Evolutionary conservation across 2,888 invertebrate genomes (phyloP).

Genomic region (Xestobium rufovillosum): DNA sequence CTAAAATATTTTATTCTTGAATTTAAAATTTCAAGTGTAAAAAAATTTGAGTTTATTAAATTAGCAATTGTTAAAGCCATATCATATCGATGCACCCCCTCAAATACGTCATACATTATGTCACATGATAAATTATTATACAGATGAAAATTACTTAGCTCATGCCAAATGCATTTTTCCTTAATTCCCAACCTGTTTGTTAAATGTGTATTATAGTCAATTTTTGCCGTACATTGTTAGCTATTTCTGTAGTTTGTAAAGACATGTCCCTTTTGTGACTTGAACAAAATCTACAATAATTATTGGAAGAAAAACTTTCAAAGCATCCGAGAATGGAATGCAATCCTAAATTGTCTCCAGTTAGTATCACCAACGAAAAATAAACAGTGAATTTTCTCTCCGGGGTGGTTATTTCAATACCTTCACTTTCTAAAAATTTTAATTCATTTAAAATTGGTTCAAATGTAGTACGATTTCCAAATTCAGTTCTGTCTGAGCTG

Average conservation of each 20-base stretch:
- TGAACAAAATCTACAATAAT: neutral
- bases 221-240: slow-evolving; percentile 6
- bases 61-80: slow-evolving; percentile 9
- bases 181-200: slow-evolving; percentile 11
- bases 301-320: neutral
- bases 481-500: neutral
- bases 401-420: neutral
- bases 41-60: slow-evolving; percentile 9
- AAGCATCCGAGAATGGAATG: neutral
- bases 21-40: slow-evolving; percentile 8
- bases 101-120: slow-evolving; percentile 14
- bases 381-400: neutral
- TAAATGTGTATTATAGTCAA: slow-evolving; percentile 6
- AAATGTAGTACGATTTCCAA: neutral
- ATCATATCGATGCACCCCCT: slow-evolving; percentile 13
- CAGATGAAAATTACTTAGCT: slow-evolving; percentile 11
- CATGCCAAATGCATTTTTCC: slow-evolving; percentile 13
- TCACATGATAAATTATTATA: slow-evolving; percentile 11
- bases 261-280: neutral
- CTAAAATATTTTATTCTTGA: slow-evolving; percentile 15
- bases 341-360: neutral
- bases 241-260: slow-evolving; percentile 6
- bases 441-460: neutral
- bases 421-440: neutral
- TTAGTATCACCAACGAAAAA: neutral